These are phyloP conservation scores for Plusia festucae DNA, from an alignment of 2,888 invertebrate genomes.

Conservation along the genomic window DNA sequence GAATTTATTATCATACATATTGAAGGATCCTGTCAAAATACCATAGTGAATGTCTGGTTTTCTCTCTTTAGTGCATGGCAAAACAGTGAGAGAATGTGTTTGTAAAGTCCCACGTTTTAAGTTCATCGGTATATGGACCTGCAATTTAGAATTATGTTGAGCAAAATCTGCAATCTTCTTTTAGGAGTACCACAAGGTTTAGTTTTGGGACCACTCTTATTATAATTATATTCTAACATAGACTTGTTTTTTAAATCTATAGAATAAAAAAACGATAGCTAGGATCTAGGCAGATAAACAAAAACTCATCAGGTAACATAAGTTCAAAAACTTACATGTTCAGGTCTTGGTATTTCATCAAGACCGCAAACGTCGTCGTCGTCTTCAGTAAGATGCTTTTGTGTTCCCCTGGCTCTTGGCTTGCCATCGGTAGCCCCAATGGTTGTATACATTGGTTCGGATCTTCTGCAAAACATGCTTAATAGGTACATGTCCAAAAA, in stretches of 20 bases:
- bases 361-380: conserved; percentile 77
- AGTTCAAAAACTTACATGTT: conserved; percentile 71
- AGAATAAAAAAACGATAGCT: too few relatives aligned
- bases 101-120: conserved; percentile 76
- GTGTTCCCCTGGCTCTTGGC: conserved; percentile 67
- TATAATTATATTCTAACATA: too few relatives aligned
- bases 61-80: conserved; percentile 80
- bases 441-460: conserved; percentile 56
- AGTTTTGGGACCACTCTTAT: not conserved
- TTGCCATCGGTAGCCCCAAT: conserved; percentile 71
- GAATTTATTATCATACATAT: conserved; percentile 82
- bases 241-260: too few relatives aligned
- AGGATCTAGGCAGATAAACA: too few relatives aligned
- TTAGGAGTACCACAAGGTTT: too few relatives aligned
- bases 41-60: conserved; percentile 79
- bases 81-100: conserved; percentile 82
- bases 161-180: too few relatives aligned
- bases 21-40: conserved; percentile 80
- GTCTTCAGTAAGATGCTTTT: conserved; percentile 65
- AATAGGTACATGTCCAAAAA: not conserved
- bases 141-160: too few relatives aligned
- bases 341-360: conserved; percentile 80
- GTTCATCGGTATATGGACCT: conserved; percentile 76
- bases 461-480: conserved; percentile 26
- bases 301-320: not conserved